Evolutionary conservation across 2,888 invertebrate species (phyloP).

Genomic region (Aelia acuminata): DNA sequence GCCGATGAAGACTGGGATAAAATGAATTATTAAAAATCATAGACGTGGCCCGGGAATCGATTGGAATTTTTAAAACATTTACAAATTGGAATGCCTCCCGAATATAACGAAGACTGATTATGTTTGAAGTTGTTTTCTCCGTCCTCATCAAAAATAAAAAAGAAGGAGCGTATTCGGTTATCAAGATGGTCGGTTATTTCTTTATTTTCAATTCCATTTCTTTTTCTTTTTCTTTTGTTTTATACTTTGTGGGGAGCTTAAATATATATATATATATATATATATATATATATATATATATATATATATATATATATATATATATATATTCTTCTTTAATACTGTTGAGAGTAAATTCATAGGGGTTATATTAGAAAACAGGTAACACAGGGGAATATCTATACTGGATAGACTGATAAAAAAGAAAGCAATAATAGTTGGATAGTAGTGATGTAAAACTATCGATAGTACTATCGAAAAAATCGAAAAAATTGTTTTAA

Average conservation of each 20-base stretch:
- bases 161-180: background rate
- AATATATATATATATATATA: background rate
- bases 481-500: too few species aligned
- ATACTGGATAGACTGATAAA: background rate
- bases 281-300: too few species aligned
- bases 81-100: background rate
- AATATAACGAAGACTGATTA: background rate
- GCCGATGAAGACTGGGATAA: background rate
- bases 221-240: background rate
- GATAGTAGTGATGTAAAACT: too few species aligned
- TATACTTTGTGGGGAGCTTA: background rate
- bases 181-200: background rate
- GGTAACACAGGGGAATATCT: background rate
- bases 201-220: background rate
- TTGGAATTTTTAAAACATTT: slow-evolving; percentile 7
- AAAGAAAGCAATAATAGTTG: too few species aligned
- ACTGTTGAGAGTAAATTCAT: too few species aligned
- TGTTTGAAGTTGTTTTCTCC: background rate
- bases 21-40: background rate
- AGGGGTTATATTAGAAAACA: too few species aligned
- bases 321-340: too few species aligned
- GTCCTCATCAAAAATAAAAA: background rate
- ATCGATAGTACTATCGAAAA: too few species aligned
- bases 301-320: too few species aligned
- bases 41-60: background rate